phyloP scores from a whole-genome alignment of 2,113 vertebrate genomes.

The Hemiprocne comata region DNA sequence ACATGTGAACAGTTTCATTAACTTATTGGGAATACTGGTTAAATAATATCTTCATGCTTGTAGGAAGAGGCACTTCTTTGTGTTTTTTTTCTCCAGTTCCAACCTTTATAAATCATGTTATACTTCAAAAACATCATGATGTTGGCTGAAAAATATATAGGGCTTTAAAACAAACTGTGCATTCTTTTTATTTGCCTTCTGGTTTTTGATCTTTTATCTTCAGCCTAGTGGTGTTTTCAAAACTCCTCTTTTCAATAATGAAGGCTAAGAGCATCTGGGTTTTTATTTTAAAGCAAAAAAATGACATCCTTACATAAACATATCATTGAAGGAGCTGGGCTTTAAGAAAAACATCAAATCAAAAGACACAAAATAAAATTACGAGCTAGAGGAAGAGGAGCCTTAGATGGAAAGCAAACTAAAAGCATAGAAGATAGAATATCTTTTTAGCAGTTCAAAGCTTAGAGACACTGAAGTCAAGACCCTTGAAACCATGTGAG shows the following conservation, averaged over 20 bases:
- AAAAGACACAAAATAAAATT: conserved; percentile 10
- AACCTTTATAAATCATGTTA: neutral
- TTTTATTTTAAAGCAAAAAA: conserved; percentile 40
- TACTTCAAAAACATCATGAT: conserved; percentile 1
- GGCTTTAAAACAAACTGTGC: neutral
- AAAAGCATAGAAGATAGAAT: neutral
- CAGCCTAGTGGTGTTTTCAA: conserved; percentile 28
- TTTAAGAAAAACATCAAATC: conserved; percentile 11
- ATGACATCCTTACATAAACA: conserved; percentile 13
- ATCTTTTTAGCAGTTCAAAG: neutral
- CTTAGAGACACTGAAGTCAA: neutral
- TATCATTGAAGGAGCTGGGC: neutral
- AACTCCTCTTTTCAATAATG: neutral
- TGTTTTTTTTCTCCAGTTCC: neutral
- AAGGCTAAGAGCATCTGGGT: conserved; percentile 5
- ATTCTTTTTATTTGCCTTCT: conserved; percentile 47
- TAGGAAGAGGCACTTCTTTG: neutral
- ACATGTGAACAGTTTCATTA: neutral
- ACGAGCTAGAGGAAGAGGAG: neutral
- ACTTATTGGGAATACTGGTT: neutral
- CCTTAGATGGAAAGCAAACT: neutral
- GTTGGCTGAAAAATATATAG: neutral
- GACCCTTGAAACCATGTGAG: neutral
- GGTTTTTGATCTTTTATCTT: conserved; percentile 45
- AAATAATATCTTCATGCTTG: neutral